Conservation (phyloP, 2,113 vertebrate species). For the Pomatostomus ruficeps region DNA sequence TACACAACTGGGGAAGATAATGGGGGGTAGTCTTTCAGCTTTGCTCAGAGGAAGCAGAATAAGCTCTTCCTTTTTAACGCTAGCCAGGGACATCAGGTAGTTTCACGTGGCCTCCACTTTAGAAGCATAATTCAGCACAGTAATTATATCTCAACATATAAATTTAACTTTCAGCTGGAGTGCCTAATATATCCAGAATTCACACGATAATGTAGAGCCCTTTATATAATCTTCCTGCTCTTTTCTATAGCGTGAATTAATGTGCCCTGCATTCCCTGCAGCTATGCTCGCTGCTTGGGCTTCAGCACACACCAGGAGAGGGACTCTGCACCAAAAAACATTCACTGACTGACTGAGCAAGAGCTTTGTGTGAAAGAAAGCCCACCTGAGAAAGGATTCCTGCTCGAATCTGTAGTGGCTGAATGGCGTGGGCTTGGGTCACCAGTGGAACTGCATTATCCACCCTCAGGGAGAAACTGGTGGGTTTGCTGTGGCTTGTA, state of each 20-base stretch:
- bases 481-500: constrained; percentile 83
- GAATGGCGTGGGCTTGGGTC: constrained; percentile 88
- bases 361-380: neutral
- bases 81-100: neutral
- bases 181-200: neutral
- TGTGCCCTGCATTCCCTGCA: accelerated
- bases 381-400: constrained; percentile 93
- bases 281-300: too few species aligned
- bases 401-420: constrained; percentile 90
- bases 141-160: neutral
- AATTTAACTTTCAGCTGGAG: neutral
- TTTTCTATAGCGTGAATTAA: constrained; percentile 15
- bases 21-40: neutral
- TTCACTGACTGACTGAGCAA: neutral
- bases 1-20: neutral
- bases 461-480: constrained; percentile 88
- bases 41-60: neutral
- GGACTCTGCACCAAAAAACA: neutral
- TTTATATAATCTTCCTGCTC: neutral
- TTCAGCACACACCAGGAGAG: neutral
- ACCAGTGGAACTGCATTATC: constrained; percentile 90
- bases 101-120: neutral
- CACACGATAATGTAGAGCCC: neutral
- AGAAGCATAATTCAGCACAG: neutral
- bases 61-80: neutral